A percentile compares a stretch with the other conserved stretches of the same genome.
These are phyloP conservation scores for Conistra vaccinii DNA, from an alignment of 2,888 invertebrate species.

Conservation along the genomic window DNA sequence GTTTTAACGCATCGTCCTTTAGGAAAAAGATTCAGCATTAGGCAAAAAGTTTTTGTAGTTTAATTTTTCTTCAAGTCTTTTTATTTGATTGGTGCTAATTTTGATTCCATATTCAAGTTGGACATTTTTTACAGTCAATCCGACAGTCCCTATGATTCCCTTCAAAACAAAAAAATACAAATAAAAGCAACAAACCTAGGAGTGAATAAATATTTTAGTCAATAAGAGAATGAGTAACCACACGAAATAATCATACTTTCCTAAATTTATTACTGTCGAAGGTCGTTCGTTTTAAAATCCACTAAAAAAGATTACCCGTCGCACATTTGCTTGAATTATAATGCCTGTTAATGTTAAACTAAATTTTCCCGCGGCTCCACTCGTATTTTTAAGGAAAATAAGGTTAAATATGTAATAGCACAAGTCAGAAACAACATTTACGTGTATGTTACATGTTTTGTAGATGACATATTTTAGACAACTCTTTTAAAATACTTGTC, in stretches of 20 bases:
- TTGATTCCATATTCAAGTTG: background rate
- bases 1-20: too few species aligned
- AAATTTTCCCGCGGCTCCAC: too few species aligned
- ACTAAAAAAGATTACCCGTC: slow-evolving; percentile 27
- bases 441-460: background rate
- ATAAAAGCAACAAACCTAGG: background rate
- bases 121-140: background rate
- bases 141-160: background rate
- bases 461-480: background rate
- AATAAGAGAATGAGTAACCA: slow-evolving; percentile 9
- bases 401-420: background rate
- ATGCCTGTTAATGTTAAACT: slow-evolving; percentile 22
- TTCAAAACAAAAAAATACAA: background rate
- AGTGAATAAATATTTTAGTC: slow-evolving; percentile 14
- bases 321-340: slow-evolving; percentile 16
- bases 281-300: slow-evolving; percentile 28
- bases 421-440: background rate
- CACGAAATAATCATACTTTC: slow-evolving; percentile 10
- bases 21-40: background rate
- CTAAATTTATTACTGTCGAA: slow-evolving; percentile 11
- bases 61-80: background rate
- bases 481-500: background rate
- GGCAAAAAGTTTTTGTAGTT: background rate
- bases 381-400: background rate
- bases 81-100: background rate